A percentile compares a stretch with the other conserved stretches of the same genome.
Conservation (phyloP, 2,797 vertebrate species). For the Botia almorhae region DNA sequence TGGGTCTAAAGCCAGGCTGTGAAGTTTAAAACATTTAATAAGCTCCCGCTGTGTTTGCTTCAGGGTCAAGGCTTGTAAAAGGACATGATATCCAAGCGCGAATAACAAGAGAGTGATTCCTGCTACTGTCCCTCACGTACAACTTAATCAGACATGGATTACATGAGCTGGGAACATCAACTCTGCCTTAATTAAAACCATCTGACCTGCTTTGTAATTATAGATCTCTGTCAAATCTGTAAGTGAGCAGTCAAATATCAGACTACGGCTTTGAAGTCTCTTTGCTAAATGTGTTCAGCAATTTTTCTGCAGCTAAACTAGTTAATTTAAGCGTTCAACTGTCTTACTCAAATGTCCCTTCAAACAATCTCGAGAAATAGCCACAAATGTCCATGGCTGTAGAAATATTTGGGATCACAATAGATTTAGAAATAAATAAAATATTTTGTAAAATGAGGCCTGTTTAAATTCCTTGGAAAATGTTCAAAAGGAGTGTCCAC, state of each 20-base stretch:
- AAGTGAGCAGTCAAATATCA: constrained; percentile 36
- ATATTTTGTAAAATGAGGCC: constrained; percentile 1
- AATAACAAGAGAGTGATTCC: constrained; percentile 35
- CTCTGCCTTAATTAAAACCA: constrained; percentile 53
- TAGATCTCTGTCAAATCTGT: constrained; percentile 30
- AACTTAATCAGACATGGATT: constrained; percentile 53
- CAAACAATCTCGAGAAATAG: constrained; percentile 1
- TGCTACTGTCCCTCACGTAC: constrained; percentile 37
- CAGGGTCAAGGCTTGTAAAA: constrained; percentile 32
- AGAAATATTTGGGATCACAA: not conserved
- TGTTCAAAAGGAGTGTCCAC: not conserved
- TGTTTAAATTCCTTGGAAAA: constrained; percentile 3
- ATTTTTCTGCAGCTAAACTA: not conserved
- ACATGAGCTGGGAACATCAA: constrained; percentile 39
- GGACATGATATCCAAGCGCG: constrained; percentile 29
- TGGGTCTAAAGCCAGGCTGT: constrained; percentile 16
- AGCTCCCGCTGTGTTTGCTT: constrained; percentile 37
- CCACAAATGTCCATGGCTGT: not conserved
- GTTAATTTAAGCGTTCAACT: not conserved
- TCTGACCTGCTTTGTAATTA: constrained; percentile 52
- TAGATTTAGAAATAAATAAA: not conserved
- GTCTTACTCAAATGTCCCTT: not conserved
- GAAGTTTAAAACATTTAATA: constrained; percentile 50
- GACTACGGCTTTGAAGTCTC: constrained; percentile 29
- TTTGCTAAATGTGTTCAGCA: not conserved